Conservation (phyloP, 2,888 invertebrate genomes). For the Nowickia ferox region DNA sequence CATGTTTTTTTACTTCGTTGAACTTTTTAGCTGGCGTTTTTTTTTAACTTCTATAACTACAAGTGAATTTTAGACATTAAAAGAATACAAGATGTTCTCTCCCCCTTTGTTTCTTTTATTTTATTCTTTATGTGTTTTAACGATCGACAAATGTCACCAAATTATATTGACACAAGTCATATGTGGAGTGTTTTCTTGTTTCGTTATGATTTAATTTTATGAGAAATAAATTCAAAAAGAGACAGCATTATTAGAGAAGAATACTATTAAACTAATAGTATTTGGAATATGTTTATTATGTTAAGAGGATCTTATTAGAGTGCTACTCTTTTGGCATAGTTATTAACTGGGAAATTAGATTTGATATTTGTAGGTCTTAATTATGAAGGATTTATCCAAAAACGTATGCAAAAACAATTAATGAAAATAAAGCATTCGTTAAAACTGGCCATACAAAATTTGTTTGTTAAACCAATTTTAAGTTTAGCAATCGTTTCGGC, state of each 20-base stretch:
- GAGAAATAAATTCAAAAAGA: background rate
- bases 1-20: slow-evolving; percentile 4
- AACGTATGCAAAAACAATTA: too few relatives aligned
- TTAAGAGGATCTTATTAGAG: too few relatives aligned
- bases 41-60: slow-evolving; percentile 1
- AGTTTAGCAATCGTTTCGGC: too few relatives aligned
- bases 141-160: slow-evolving; percentile 74
- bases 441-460: too few relatives aligned
- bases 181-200: slow-evolving; percentile 26
- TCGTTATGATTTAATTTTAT: background rate
- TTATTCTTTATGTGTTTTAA: slow-evolving; percentile 63
- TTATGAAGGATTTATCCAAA: too few relatives aligned
- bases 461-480: too few relatives aligned
- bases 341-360: too few relatives aligned
- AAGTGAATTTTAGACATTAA: slow-evolving; percentile 32
- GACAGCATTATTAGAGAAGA: background rate
- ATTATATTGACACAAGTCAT: slow-evolving; percentile 73
- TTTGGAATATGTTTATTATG: too few relatives aligned
- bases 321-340: too few relatives aligned
- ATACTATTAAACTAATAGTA: too few relatives aligned
- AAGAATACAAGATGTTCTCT: background rate
- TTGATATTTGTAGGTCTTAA: too few relatives aligned
- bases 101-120: slow-evolving; percentile 21
- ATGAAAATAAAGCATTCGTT: too few relatives aligned
- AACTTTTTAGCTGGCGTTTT: background rate